Evolutionary conservation across 2,888 invertebrate genomes (phyloP), one percentile per base, ranked within the genome.

Genomic region (Hanleya hanleyi): DNA sequence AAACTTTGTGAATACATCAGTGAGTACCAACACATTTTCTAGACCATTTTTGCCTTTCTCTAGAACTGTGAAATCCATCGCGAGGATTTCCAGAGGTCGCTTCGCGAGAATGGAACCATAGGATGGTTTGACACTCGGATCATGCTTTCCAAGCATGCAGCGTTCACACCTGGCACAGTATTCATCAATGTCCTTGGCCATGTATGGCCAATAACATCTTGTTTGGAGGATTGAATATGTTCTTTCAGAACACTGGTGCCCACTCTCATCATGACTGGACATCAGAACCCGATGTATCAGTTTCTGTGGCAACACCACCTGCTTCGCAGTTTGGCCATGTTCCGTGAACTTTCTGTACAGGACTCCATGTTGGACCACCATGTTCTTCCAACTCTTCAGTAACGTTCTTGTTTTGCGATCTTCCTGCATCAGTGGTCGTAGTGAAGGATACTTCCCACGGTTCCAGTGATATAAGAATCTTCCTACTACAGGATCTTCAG

Each of bases 21-120:
- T 78, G 68, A 81, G 72, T 4, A 82, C 81, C 26, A 83, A 61
- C 5, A 82, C 79, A 64, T 82, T 77, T 57, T 81, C 79, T 3
- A 47, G 18, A 12, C 78, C 78, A 71, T 73, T 67, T 18, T 41
- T 51, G 22, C 73, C 70, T 64, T 32, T 61, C 36, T 82, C 77
- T 38, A 82, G 62, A 4, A 73, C 26, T 0, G 77, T 76, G 51
- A 82, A 83, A 69, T 82, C 82, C 22, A 82, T 74, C 5, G 77
- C 75, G 6, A 83, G 61, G 18, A 79, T 67, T 37, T 81, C 77
- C 4, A 81, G 35, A 1, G 82, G 81, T 33, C 51, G 68, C 1
- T 38, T 67, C 12, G 81, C 76, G 26, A 73, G 22, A 1, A 81
- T n/a, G 18, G 66, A 65, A 15, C 66, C 70, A 50, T 75, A 50